Base-by-base conservation (phyloP, 1,140 invertebrate species). In the Zaprionus ghesquierei region DNA sequence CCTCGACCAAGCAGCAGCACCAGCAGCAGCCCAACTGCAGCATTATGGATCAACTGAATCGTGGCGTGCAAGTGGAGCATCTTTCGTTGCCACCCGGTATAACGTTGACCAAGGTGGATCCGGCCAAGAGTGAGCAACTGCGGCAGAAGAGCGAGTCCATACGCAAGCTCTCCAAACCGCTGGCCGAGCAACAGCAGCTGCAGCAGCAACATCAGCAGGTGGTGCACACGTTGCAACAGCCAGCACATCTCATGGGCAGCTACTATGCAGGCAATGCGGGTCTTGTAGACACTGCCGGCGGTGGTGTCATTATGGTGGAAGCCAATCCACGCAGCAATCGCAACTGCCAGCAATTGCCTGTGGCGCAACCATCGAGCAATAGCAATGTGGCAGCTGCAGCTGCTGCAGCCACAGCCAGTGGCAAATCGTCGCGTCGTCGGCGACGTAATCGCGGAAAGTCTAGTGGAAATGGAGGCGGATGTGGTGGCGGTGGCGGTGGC, bases 41-140 rank as follows among this genome's bases (percentile, higher is more conserved):
- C 80, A 94, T 94, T 56, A 94, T 94, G 94, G 94, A 94, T 63
- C 94, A 94, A 38, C 90, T 94, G 8, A 93, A 93, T 66, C 92
- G 93, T 18, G 94, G 94, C 2, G 93, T 94, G 0, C 93, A 94
- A 92, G 94, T 96, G 69, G 95, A 96, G 31, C 95, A 96, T 87
- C 89, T 97, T 1, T 94, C 94, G 46, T 91, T 97, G 65, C 96
- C 96, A 2, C 96, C 96, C 6, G 96, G 96, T 5, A 97, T 97
- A 23, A 97, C 96, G 2, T 94, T 97, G 41, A 97, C 96, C 0
- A 95, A 96, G 78, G 96, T 97, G 0, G 95, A 96, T 80, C 93
- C 94, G 0, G 92, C 93, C 62, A 93, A 90, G 20, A 91, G 87
- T 41, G 87, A 90, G 33, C 76, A 84, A 38, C 25, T 92, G 54